Percentiles rank a stretch among this genome's conserved stretches.
Conservation (phyloP, 2,113 vertebrate genomes). For the Perognathus longimembris region DNA sequence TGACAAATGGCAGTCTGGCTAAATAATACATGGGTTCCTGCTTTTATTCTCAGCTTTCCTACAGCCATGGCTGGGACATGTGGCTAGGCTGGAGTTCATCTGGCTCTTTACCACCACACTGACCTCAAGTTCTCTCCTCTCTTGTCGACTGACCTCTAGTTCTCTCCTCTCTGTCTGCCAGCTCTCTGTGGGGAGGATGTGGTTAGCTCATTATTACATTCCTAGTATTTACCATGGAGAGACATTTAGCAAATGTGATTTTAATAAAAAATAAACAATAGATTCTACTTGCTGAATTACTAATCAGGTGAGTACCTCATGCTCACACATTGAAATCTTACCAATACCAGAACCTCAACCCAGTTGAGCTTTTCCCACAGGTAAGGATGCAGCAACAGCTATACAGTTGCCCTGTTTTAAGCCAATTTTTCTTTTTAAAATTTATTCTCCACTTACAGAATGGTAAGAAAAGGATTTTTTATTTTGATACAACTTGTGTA, state of each 20-base stretch:
- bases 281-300: background rate
- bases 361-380: background rate
- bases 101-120: accelerated
- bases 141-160: background rate
- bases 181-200: background rate
- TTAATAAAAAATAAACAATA: background rate
- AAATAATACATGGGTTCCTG: background rate
- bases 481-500: background rate
- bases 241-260: background rate
- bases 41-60: background rate
- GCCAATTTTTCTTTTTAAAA: background rate
- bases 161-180: no score
- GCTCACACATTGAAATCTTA: no score
- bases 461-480: constrained; percentile 9
- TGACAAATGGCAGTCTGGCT: background rate
- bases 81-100: background rate
- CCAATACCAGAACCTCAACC: background rate
- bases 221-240: background rate
- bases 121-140: background rate
- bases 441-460: background rate
- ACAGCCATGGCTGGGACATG: no score
- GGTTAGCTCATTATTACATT: background rate
- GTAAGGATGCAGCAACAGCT: background rate
- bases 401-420: background rate
- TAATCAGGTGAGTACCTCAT: background rate